phyloP scores from a whole-genome alignment of 2,113 vertebrate species.

The Irena cyanogastra region DNA sequence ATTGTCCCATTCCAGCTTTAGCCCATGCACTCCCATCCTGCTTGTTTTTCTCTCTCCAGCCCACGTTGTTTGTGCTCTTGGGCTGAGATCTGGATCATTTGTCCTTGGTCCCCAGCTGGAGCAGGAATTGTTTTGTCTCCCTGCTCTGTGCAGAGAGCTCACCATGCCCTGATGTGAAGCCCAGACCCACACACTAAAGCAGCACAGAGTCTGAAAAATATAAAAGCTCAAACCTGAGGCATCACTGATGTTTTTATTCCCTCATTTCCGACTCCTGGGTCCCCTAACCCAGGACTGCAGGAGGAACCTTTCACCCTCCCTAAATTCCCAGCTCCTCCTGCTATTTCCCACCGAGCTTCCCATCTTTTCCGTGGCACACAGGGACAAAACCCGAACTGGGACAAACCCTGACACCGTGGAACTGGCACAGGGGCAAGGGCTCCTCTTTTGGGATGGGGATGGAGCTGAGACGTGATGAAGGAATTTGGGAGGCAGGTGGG shows the following conservation, averaged over 20 bases:
- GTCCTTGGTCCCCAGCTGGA: no score
- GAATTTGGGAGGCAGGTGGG: not conserved
- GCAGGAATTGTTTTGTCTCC: no score
- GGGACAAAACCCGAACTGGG: not conserved
- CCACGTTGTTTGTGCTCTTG: no score
- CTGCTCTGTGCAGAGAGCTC: no score
- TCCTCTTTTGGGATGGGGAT: not conserved
- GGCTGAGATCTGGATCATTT: no score
- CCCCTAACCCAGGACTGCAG: not conserved
- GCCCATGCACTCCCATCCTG: no score
- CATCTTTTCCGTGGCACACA: accelerated
- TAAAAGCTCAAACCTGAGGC: no score
- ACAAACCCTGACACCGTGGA: not conserved
- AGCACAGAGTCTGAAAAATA: no score
- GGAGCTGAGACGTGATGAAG: not conserved
- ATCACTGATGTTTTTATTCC: not conserved
- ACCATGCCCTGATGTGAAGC: no score
- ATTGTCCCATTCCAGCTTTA: no score
- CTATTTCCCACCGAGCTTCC: not conserved
- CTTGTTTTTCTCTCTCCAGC: no score
- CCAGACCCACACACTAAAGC: no score
- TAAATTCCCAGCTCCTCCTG: not conserved
- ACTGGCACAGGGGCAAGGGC: not conserved
- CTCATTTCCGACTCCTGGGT: not conserved
- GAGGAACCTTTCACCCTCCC: not conserved